A percentile compares a stretch with the other conserved stretches of the same genome.
Conservation (phyloP, 2,888 invertebrate genomes). For the Pimpla rufipes region DNA sequence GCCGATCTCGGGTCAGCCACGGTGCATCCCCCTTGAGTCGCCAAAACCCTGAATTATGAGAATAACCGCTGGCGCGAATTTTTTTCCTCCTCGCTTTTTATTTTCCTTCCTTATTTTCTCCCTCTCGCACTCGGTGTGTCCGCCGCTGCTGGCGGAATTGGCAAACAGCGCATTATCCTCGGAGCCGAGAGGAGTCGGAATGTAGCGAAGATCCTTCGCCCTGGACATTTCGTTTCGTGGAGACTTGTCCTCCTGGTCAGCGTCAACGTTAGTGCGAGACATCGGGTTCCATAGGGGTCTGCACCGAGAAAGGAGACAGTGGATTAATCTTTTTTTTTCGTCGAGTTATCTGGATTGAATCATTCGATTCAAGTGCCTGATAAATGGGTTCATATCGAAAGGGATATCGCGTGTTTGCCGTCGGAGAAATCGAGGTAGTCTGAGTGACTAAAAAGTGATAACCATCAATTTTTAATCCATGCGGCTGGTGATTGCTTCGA, state of each 20-base stretch:
- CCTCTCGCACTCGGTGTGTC: slow-evolving; percentile 11
- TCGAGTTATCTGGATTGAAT: no score
- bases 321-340: no score
- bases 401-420: no score
- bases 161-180: slow-evolving; percentile 17
- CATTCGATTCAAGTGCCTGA: no score
- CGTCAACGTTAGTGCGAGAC: neutral
- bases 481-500: no score
- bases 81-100: neutral
- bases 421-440: no score
- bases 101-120: neutral
- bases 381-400: no score
- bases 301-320: no score
- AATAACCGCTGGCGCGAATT: slow-evolving; percentile 78
- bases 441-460: no score
- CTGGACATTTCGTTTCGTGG: neutral
- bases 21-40: slow-evolving; percentile 73
- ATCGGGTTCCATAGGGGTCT: neutral
- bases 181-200: neutral
- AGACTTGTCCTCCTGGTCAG: neutral
- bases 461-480: no score
- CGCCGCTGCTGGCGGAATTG: slow-evolving; percentile 17
- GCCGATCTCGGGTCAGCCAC: slow-evolving; percentile 65
- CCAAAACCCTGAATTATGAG: slow-evolving; percentile 83
- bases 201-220: neutral